phyloP scores from a whole-genome alignment of 1,140 invertebrate species.

The Drosophila takahashii region DNA sequence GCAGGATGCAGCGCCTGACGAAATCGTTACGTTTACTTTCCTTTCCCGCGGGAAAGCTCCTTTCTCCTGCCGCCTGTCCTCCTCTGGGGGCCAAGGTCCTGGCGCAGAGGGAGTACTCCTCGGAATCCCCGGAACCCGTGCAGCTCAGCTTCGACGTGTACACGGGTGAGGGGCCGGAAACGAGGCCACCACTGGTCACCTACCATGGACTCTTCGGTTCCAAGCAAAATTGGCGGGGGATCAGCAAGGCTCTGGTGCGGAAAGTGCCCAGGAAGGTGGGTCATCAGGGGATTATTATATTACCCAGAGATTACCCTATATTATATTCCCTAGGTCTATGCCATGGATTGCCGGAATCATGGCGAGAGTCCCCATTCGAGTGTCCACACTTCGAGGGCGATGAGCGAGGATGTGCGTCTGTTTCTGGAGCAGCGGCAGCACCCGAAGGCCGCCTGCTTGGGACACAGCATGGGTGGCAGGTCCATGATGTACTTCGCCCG shows the following conservation, averaged over 20 bases:
- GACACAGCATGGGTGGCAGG: constrained; percentile 96
- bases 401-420: constrained; percentile 90
- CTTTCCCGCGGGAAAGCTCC: background rate
- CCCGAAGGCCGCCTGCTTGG: constrained; percentile 89
- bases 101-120: background rate
- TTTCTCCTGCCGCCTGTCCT: background rate
- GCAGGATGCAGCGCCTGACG: constrained; percentile 33
- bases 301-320: no score
- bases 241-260: constrained; percentile 90
- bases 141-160: constrained; percentile 45
- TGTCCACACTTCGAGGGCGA: constrained; percentile 89
- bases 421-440: constrained; percentile 85
- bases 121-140: constrained; percentile 16
- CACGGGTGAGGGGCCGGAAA: constrained; percentile 10
- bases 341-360: constrained; percentile 95
- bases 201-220: constrained; percentile 95
- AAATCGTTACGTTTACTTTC: constrained; percentile 36
- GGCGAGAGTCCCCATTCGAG: constrained; percentile 93
- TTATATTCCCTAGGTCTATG: constrained; percentile 86
- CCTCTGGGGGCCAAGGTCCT: background rate
- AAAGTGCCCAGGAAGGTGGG: constrained; percentile 87
- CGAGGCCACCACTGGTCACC: constrained; percentile 89
- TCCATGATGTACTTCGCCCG: constrained; percentile 92
- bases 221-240: constrained; percentile 93
- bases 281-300: constrained; percentile 80